Percentiles rank a stretch among this genome's conserved stretches.
These are phyloP conservation scores for Ivindomyrus marchei DNA, from an alignment of 2,113 vertebrate species.

Conservation along the genomic window DNA sequence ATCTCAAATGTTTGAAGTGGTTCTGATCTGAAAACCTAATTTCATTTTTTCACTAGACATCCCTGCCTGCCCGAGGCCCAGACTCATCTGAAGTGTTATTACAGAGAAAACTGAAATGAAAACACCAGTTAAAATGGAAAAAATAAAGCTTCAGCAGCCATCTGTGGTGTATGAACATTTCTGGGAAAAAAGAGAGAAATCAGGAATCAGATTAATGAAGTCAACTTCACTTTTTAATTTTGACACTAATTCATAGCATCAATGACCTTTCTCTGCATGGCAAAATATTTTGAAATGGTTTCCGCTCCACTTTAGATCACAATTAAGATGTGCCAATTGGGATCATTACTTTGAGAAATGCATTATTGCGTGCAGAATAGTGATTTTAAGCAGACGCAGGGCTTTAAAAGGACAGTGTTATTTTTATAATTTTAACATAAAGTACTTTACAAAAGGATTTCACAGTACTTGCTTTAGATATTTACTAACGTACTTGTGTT, in stretches of 20 bases:
- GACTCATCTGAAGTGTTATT: constrained; percentile 96
- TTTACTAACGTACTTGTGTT: neutral
- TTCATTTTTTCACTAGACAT: constrained; percentile 97
- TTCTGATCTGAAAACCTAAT: constrained; percentile 94
- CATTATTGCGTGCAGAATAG: constrained; percentile 10
- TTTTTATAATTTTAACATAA: neutral
- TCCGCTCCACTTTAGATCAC: constrained; percentile 52
- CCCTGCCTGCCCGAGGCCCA: constrained; percentile 82
- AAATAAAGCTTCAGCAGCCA: constrained; percentile 52
- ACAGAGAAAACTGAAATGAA: constrained; percentile 90
- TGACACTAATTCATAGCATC: constrained; percentile 52
- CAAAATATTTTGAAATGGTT: constrained; percentile 31
- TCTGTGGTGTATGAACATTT: constrained; percentile 53
- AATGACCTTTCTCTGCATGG: constrained; percentile 57
- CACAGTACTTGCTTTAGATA: neutral
- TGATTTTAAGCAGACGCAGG: neutral
- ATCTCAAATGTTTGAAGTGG: constrained; percentile 4
- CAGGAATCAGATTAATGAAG: neutral
- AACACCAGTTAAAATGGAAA: constrained; percentile 57
- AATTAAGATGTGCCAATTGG: constrained; percentile 38
- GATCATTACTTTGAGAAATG: constrained; percentile 28
- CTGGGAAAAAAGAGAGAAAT: constrained; percentile 26
- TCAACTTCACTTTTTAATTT: constrained; percentile 50
- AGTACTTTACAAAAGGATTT: neutral
- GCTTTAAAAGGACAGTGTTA: constrained; percentile 6